These are phyloP conservation scores for Mylabris sibirica DNA, from an alignment of 2,888 invertebrate genomes.

Conservation along the genomic window DNA sequence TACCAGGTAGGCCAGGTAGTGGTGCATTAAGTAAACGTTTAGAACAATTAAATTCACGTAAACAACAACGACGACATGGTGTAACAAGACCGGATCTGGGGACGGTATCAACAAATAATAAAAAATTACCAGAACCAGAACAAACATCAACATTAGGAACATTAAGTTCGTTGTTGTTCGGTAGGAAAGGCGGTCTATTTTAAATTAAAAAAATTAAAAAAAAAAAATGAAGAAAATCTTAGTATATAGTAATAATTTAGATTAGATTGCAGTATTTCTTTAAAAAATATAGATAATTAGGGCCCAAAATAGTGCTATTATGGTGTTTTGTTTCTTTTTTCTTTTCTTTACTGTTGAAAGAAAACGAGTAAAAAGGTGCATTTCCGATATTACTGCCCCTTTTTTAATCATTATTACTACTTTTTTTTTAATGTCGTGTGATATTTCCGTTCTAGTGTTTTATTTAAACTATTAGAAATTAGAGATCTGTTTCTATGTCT, in stretches of 20 bases:
- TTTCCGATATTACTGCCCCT: constrained; percentile 8
- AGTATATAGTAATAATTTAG: neutral
- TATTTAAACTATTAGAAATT: neutral
- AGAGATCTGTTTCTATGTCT: constrained; percentile 5
- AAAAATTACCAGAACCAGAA: constrained; percentile 53
- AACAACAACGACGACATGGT: constrained; percentile 65
- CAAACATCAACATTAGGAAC: constrained; percentile 68
- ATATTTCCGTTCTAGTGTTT: constrained; percentile 6
- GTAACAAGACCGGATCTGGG: constrained; percentile 70
- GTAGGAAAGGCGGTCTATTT: constrained; percentile 84
- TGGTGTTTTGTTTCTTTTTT: neutral
- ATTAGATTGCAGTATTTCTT: constrained; percentile 1
- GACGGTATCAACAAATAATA: constrained; percentile 59
- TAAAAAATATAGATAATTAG: neutral
- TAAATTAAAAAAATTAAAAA: constrained; percentile 61
- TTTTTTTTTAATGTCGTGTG: neutral
- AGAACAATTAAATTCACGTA: constrained; percentile 61
- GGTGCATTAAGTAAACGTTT: constrained; percentile 64
- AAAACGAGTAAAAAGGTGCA: neutral
- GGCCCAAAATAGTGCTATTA: neutral
- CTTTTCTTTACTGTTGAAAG: too few relatives aligned
- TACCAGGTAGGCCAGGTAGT: constrained; percentile 69
- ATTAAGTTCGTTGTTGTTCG: constrained; percentile 81
- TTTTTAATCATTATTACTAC: neutral
- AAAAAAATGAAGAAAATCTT: too few relatives aligned